Base-by-base conservation (phyloP, 2,113 vertebrate genomes). In the Holacanthus passer region DNA sequence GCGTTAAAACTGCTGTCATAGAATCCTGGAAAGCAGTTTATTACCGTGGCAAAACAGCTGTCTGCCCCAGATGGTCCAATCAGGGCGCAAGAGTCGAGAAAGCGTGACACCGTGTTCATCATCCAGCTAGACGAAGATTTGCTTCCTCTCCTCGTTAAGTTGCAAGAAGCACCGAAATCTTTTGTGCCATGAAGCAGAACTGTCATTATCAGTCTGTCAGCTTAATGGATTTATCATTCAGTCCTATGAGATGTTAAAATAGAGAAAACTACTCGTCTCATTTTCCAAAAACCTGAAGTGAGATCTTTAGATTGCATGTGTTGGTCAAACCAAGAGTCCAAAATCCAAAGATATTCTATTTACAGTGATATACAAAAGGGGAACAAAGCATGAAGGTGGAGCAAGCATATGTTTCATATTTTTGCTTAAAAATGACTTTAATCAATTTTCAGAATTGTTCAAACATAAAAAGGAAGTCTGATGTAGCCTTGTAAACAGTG, bases 11-110 rank as follows among this genome's bases (percentile, higher is more conserved):
- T 78, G 88, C 88, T 85, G 87, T 92, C 90, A 90, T 22, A 79
- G 91, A 89, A 81, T 82, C 83, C 69, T 83, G 82, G 75, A 88
- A 80, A 89, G 88, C 67, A 48, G 72, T 87, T 91, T 85, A 93
- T 90, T 87, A 86, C 86, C 82, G 73, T 84, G 77, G 87, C 83
- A 84, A 85, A 84, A 83, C 92, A 94, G 92, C 93, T 93, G 92
- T 92, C 88, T 60, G 39, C 8, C 17, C 73, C 76, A 86, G 80
- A 85, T 56, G 73, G 73, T 53, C 76, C 74, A 74, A 79, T 63
- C 4, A 22, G 62, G 58, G 58, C 14, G 29, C 55, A n/a, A 39
- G 29, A 73, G 52, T 48, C 7, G 19, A 74, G 64, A 82, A 60
- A 81, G 62, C 55, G 22, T 69, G 81, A 86, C 75, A 69, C 35